Evolutionary conservation across 2,797 vertebrate species (phyloP).

Genomic region (Sphenodon punctatus): DNA sequence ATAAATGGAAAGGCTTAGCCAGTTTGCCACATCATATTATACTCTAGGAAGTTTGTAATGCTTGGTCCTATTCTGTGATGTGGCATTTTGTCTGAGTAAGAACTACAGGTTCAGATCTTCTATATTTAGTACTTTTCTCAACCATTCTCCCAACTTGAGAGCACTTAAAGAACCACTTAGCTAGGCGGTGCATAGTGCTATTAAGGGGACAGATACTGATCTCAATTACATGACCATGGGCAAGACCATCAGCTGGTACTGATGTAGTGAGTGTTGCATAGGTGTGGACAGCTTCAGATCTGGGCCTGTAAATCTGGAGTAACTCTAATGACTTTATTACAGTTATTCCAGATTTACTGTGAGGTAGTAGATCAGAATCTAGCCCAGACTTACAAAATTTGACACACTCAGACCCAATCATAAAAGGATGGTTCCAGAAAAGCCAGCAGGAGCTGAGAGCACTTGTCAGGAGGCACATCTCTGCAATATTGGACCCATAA

Average conservation of each 20-base stretch:
- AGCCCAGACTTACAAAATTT: no score
- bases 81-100: rapidly evolving
- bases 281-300: no score
- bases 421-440: no score
- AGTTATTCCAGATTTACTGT: no score
- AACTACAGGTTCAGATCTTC: background rate
- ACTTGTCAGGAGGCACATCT: background rate
- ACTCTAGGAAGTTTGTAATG: background rate
- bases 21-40: background rate
- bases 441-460: background rate
- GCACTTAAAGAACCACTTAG: background rate
- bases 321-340: no score
- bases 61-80: background rate
- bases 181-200: rapidly evolving
- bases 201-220: rapidly evolving
- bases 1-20: background rate
- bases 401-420: no score
- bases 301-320: no score
- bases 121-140: rapidly evolving
- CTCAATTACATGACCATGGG: rapidly evolving
- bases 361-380: no score
- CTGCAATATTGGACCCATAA: no score
- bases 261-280: no score
- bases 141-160: background rate
- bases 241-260: no score